A percentile compares a stretch with the other conserved stretches of the same genome.
These are phyloP conservation scores for Podarcis lilfordi DNA, from an alignment of 2,797 vertebrate genomes.

Conservation along the genomic window DNA sequence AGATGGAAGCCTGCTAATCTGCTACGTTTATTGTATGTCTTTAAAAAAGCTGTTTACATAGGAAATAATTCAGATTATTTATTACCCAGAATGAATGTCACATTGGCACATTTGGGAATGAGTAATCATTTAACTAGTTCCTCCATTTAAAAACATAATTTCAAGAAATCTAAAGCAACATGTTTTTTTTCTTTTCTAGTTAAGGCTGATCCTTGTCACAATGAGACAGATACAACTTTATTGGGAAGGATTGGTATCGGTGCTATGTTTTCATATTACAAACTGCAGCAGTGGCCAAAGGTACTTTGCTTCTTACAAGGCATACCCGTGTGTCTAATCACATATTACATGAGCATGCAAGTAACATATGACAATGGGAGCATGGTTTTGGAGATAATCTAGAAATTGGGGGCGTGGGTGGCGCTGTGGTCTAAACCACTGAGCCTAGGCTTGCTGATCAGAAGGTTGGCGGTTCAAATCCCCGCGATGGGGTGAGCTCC, in stretches of 20 bases:
- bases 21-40: background rate
- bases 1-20: too few relatives aligned
- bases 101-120: background rate
- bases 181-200: conserved; percentile 68
- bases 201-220: conserved; percentile 69
- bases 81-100: background rate
- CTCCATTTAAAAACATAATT: background rate
- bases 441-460: too few relatives aligned
- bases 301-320: conserved; percentile 72
- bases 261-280: conserved; percentile 88
- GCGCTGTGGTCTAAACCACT: too few relatives aligned
- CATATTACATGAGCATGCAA: background rate
- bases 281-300: conserved; percentile 88
- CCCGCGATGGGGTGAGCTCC: too few relatives aligned
- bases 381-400: too few relatives aligned
- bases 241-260: conserved; percentile 90
- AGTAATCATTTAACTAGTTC: background rate
- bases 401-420: background rate
- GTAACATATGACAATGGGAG: background rate
- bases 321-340: too few relatives aligned
- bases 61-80: background rate
- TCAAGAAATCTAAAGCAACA: background rate
- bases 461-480: too few relatives aligned
- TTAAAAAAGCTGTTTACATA: background rate
- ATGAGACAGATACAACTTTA: conserved; percentile 76